Percentiles rank a stretch among this genome's conserved stretches.
Evolutionary conservation across 1,140 invertebrate genomes (phyloP).

Genomic region (Bombus turneri): DNA sequence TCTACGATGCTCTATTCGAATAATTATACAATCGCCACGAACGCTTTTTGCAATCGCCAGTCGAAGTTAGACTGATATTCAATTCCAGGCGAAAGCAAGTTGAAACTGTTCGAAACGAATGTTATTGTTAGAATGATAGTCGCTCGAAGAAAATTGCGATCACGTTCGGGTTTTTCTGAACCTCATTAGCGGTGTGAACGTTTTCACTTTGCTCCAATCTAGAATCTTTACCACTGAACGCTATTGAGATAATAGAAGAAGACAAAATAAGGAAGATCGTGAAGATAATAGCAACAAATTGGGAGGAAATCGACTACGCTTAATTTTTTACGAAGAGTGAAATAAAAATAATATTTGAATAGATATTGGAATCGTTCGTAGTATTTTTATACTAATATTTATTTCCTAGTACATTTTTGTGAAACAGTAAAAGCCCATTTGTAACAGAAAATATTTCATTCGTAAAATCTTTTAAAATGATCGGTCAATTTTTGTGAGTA

Average conservation of each 20-base stretch:
- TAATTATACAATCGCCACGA: conserved; percentile 59
- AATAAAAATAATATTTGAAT: too few relatives aligned
- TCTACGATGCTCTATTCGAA: conserved; percentile 48
- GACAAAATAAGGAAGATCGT: not conserved
- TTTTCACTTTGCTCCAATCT: not conserved
- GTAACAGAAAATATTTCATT: too few relatives aligned
- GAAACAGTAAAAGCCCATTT: too few relatives aligned
- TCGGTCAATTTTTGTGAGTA: not conserved
- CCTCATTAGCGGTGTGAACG: conserved; percentile 11
- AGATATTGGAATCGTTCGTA: too few relatives aligned
- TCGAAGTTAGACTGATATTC: conserved; percentile 46
- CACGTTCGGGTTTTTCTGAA: not conserved
- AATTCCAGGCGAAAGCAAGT: conserved; percentile 31
- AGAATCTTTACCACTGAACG: too few relatives aligned
- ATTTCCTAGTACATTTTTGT: too few relatives aligned
- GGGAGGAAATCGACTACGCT: too few relatives aligned
- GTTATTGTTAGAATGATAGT: not conserved
- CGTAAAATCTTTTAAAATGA: too few relatives aligned
- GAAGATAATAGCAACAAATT: too few relatives aligned
- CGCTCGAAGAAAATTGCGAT: not conserved
- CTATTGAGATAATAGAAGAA: not conserved
- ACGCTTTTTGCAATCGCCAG: conserved; percentile 38
- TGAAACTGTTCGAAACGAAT: not conserved
- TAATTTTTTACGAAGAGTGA: too few relatives aligned
- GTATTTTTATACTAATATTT: too few relatives aligned